A percentile compares a stretch with the other conserved stretches of the same genome.
phyloP scores from a whole-genome alignment of 2,888 invertebrate species.

The Trissoscelio sp. region DNA sequence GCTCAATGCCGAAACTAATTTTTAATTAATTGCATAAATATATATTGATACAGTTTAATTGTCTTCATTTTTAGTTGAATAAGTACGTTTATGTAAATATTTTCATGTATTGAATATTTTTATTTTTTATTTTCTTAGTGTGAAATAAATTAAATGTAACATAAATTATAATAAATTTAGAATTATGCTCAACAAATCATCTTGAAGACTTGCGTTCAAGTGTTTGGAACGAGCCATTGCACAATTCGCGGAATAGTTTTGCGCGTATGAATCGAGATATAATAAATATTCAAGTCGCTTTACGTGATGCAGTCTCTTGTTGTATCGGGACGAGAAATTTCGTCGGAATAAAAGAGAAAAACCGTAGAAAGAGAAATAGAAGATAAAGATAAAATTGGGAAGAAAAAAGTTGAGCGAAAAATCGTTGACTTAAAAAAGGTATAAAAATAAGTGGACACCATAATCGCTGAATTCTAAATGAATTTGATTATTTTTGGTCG shows the following conservation, averaged over 20 bases:
- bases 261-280: conserved; percentile 45
- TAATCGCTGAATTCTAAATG: conserved; percentile 7
- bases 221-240: conserved; percentile 40
- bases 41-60: too few relatives aligned
- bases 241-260: conserved; percentile 32
- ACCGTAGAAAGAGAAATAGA: background rate
- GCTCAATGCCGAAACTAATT: background rate
- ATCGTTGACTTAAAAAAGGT: conserved; percentile 8
- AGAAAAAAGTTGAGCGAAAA: background rate
- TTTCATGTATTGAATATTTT: too few relatives aligned
- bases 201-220: conserved; percentile 15
- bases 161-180: too few relatives aligned
- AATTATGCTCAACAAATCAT: conserved; percentile 15
- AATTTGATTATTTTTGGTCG: conserved; percentile 17
- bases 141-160: too few relatives aligned
- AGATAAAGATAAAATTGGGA: background rate
- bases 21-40: background rate
- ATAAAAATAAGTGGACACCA: conserved; percentile 27
- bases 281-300: conserved; percentile 53
- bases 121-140: too few relatives aligned
- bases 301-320: conserved; percentile 53
- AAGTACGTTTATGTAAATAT: too few relatives aligned
- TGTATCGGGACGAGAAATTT: conserved; percentile 39
- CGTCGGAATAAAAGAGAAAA: conserved; percentile 35
- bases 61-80: too few relatives aligned